Percentiles rank a stretch among this genome's conserved stretches.
Evolutionary conservation across 2,113 vertebrate species (phyloP).

Genomic region (Colinus virginianus): DNA sequence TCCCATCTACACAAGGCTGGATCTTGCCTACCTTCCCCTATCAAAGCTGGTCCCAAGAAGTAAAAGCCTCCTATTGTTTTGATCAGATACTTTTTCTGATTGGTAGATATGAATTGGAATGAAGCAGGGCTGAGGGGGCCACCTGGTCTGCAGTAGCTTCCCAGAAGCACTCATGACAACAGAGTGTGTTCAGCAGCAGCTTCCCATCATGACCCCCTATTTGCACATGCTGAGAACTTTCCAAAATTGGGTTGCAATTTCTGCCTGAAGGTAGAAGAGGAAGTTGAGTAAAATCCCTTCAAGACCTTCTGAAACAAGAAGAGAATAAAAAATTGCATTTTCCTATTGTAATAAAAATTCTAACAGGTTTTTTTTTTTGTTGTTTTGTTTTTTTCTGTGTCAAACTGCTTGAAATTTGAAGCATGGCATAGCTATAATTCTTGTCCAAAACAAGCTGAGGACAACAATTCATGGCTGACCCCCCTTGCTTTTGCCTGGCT

Average conservation of each 20-base stretch:
- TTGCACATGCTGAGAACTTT: constrained; percentile 18
- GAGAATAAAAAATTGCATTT: constrained; percentile 54
- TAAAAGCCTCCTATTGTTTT: not conserved
- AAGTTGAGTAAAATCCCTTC: constrained; percentile 65
- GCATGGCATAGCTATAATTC: not conserved
- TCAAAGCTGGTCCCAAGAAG: not conserved
- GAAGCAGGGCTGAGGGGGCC: not conserved
- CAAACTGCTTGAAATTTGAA: constrained; percentile 38
- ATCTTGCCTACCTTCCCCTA: not conserved
- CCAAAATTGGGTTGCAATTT: constrained; percentile 37
- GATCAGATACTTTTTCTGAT: not conserved
- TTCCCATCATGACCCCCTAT: not conserved
- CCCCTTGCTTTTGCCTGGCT: constrained; percentile 7
- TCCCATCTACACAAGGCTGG: not conserved
- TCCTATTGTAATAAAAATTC: constrained; percentile 52
- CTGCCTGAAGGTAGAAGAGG: constrained; percentile 59
- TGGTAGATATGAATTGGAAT: not conserved
- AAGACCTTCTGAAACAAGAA: constrained; percentile 35
- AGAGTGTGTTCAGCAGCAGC: not conserved
- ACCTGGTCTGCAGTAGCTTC: not conserved
- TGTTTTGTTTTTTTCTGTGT: not conserved
- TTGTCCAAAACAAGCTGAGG: not conserved
- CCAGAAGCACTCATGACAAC: not conserved
- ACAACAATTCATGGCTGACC: not conserved
- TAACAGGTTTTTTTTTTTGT: not conserved